These are phyloP conservation scores for Hassar affinis DNA, from an alignment of 2,113 vertebrate species.

Conservation along the genomic window DNA sequence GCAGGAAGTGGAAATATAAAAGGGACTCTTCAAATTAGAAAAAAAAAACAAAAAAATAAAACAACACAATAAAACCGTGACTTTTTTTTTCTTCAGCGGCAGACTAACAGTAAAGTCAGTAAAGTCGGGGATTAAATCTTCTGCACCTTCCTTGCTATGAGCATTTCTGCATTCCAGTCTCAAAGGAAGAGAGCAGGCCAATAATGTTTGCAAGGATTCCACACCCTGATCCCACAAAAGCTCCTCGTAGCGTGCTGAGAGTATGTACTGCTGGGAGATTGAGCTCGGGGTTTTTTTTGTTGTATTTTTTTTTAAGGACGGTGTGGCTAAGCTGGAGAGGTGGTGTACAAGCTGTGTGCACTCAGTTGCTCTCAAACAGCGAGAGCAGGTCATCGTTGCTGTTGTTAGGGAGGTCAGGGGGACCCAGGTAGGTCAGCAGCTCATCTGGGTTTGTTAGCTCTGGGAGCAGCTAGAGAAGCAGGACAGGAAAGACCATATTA, in stretches of 20 bases:
- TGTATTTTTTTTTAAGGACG: conserved; percentile 21
- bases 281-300: conserved; percentile 2
- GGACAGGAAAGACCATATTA: not conserved
- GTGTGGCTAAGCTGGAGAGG: conserved; percentile 23
- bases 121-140: conserved; percentile 30
- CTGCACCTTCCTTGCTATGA: conserved; percentile 40
- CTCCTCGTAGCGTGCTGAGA: conserved; percentile 34
- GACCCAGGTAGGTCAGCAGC: conserved; percentile 91
- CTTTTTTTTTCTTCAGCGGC: conserved; percentile 3
- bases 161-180: conserved; percentile 42
- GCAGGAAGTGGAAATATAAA: conserved; percentile 36
- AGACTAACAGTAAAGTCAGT: conserved; percentile 1
- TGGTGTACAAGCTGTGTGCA: not conserved
- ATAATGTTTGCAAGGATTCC: conserved; percentile 36
- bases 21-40: conserved; percentile 31
- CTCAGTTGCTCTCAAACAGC: conserved; percentile 96
- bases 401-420: conserved; percentile 88
- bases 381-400: conserved; percentile 92
- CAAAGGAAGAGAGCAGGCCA: conserved; percentile 32
- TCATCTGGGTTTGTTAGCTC: conserved; percentile 94
- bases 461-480: conserved; percentile 82
- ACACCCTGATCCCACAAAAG: not conserved
- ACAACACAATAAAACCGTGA: conserved; percentile 26
- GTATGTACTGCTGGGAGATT: conserved; percentile 18
- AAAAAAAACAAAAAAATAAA: not conserved